Evolutionary conservation across 2,888 invertebrate genomes (phyloP), one percentile per base, ranked within the genome.

Genomic region (Orchesella flavescens): DNA sequence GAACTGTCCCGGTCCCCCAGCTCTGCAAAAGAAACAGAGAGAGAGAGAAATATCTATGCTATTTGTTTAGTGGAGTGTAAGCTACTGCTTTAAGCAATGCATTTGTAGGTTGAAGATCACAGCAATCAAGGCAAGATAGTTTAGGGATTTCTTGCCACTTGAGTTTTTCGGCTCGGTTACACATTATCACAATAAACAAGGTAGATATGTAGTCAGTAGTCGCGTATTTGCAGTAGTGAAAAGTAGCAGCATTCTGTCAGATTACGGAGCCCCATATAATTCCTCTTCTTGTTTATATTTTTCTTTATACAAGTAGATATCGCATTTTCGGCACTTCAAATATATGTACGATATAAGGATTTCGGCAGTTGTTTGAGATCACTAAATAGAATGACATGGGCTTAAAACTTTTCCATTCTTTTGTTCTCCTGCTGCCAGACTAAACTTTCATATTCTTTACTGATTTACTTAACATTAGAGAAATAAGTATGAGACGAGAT

Each of bases 111-210:
- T 65, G 65, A 17, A 21, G 24, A 65, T 21, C 19, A 23, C 65
- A 63, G 63, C 65, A 65, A 65, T 65, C 65, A 65, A 65, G 65
- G 44, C 65, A 44, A 4, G 17, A n/a, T 15, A 12, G 24, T 61
- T 24, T 24, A 61, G 23, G 61, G 61, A 61, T 24, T 57, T 21
- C 13, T n/a, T 61, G 61, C 61, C 61, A 61, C 61, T 61, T 24
- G 24, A 24, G 61, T 24, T 24, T 24, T 21, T 61, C 21, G 19
- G n/a, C 49, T 49, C n/a, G n/a, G 49, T n/a, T 49, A 15, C 49
- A 49, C 49, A 49, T 49, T 49, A 49, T 49, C 49, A 49, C 49
- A 49, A 49, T 49, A 49, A 49, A 49, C 49, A 49, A 49, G 12
- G n/a, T n/a, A n/a, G n/a, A n/a, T n/a, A n/a, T n/a, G n/a, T n/a